Evolutionary conservation across 2,113 vertebrate species (phyloP), one percentile per base, ranked within the genome.

Genomic region (Herpetotheres cachinnans): DNA sequence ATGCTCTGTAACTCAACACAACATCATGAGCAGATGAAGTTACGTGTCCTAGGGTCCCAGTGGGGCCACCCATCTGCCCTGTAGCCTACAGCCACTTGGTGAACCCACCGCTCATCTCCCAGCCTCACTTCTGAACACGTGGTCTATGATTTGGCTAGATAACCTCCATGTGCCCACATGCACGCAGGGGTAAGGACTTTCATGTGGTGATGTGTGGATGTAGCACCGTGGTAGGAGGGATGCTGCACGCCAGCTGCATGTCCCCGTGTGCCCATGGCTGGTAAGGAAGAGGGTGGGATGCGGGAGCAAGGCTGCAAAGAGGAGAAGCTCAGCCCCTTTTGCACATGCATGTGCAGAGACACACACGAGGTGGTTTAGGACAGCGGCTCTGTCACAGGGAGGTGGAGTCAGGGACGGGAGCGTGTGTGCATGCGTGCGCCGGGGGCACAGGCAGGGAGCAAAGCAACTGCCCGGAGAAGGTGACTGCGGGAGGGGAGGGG

Each of bases 221-320:
- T 27, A 73, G 49, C 49, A 15, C 52, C 4, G 1, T 15, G 15
- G 25, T 10, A 36, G 40, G 47, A 66, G 40, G 47, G 36, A 14
- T 62, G 52, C 36, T 67, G 54, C 0, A 1, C 47, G 40, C 40
- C 36, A 80, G 29, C 62, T 27, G 70, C 32, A n/a, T 24, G 36
- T 87, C 30, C 15, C 0, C 2, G 2, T 0, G 0, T 22, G 16
- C 10, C 44, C 4, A 0, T 16, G 30, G 2, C 18, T n/a, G 44
- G 7, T 7, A 16, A 65, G 56, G 56, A 67, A 69, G 18, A 11
- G 32, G 42, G 38, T 42, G 32, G 54, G 19, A 56, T 19, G 47
- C 30, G 76, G 42, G 7, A 76, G 27, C 34, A 40, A 58, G 52
- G 54, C 62, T 82, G 61, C 65, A 42, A 74, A 61, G 74, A 34